Evolutionary conservation across 2,888 invertebrate genomes (phyloP).

Genomic region (Kuschelorhynchus macadamiae): DNA sequence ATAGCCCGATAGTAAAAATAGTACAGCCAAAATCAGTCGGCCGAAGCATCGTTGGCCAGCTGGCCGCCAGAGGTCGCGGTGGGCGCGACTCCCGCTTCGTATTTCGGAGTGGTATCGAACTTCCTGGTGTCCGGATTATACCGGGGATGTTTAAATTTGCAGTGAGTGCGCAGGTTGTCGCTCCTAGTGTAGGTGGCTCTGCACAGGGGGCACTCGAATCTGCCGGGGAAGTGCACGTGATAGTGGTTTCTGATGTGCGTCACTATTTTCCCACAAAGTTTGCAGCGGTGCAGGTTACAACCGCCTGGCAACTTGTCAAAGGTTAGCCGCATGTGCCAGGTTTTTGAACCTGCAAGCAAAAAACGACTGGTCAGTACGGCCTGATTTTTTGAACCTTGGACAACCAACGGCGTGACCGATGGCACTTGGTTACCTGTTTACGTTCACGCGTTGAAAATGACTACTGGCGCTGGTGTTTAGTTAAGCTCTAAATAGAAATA

Average conservation of each 20-base stretch:
- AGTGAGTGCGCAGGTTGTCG: conserved; percentile 93
- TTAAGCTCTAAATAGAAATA: too few relatives aligned
- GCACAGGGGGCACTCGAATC: conserved; percentile 92
- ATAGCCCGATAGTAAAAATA: conserved; percentile 66
- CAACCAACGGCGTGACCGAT: conserved; percentile 21
- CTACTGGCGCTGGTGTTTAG: too few relatives aligned
- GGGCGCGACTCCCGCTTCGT: conserved; percentile 58
- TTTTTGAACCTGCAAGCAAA: conserved; percentile 90
- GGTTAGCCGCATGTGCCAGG: conserved; percentile 95
- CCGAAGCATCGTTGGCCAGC: conserved; percentile 71
- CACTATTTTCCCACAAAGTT: conserved; percentile 95
- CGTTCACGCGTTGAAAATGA: too few relatives aligned
- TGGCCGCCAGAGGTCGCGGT: conserved; percentile 59
- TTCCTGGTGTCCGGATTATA: conserved; percentile 90
- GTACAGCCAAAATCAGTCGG: conserved; percentile 69
- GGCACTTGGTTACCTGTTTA: too few relatives aligned
- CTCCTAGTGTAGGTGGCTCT: conserved; percentile 93
- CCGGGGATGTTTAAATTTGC: conserved; percentile 93
- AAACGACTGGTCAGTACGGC: conserved; percentile 57
- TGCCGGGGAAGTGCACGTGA: conserved; percentile 93
- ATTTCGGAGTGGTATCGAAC: conserved; percentile 72
- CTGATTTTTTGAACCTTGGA: conserved; percentile 23
- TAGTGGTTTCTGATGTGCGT: conserved; percentile 95
- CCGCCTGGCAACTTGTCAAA: conserved; percentile 94
- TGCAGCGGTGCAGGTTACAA: conserved; percentile 94